A percentile compares a stretch with the other conserved stretches of the same genome.
Evolutionary conservation across 1,140 invertebrate species (phyloP).

Genomic region (Euschistus heros): DNA sequence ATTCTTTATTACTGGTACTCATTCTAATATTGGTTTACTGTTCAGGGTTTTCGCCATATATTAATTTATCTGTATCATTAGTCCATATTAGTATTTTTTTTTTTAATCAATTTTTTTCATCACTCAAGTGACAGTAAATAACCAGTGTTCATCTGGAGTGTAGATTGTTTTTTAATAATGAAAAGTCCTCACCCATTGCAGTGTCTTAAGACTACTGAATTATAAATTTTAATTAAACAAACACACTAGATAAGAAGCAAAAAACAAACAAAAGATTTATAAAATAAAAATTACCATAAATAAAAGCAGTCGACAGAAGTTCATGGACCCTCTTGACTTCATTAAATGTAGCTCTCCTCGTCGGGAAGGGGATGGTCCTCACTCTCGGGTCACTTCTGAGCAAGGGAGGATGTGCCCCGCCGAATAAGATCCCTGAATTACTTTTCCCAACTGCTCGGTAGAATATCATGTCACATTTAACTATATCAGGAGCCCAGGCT

Average conservation of each 20-base stretch:
- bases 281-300: slow-evolving; percentile 45
- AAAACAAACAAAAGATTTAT: not conserved
- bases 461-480: slow-evolving; percentile 61
- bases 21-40: too few species aligned
- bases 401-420: slow-evolving; percentile 57
- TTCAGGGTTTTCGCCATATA: too few species aligned
- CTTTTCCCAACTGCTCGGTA: slow-evolving; percentile 62
- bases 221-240: slow-evolving; percentile 20
- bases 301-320: slow-evolving; percentile 55
- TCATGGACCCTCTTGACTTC: slow-evolving; percentile 68
- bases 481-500: slow-evolving; percentile 55
- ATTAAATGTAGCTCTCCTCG: slow-evolving; percentile 65
- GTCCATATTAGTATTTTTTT: too few species aligned
- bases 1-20: too few species aligned
- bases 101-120: too few species aligned
- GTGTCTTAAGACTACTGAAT: too few species aligned
- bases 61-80: too few species aligned
- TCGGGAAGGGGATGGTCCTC: slow-evolving; percentile 69
- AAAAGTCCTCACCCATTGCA: too few species aligned
- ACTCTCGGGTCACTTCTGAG: slow-evolving; percentile 53
- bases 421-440: slow-evolving; percentile 62
- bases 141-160: too few species aligned
- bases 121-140: too few species aligned
- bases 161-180: too few species aligned
- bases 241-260: slow-evolving; percentile 10